Conservation (phyloP, 2,113 vertebrate genomes). For the Pachypanchax playfairii region DNA sequence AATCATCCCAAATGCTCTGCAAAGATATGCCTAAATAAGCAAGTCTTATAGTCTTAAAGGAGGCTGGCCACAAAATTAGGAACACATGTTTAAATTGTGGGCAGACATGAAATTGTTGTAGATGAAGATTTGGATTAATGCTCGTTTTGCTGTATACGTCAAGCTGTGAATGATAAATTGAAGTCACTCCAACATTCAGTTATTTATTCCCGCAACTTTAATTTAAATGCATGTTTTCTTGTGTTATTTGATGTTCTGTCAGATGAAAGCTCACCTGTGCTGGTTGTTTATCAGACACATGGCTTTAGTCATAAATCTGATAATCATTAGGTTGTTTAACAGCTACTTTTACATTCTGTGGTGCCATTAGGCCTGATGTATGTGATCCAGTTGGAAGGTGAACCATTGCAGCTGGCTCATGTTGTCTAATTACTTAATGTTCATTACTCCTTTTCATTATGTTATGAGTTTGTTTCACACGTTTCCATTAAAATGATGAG, state of each 20-base stretch:
- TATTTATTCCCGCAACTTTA: too few species aligned
- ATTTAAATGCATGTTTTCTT: slow-evolving; percentile 13
- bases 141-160: too few species aligned
- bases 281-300: slow-evolving; percentile 52
- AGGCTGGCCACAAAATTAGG: neutral
- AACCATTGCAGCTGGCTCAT: slow-evolving; percentile 9
- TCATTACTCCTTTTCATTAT: neutral
- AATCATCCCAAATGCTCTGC: neutral
- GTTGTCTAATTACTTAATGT: slow-evolving; percentile 30
- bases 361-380: slow-evolving; percentile 54
- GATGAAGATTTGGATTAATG: too few species aligned
- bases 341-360: slow-evolving; percentile 51
- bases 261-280: slow-evolving; percentile 38
- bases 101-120: too few species aligned
- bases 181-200: too few species aligned
- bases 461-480: neutral
- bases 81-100: neutral
- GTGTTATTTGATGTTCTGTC: slow-evolving; percentile 52
- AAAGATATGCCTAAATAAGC: neutral
- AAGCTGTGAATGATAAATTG: too few species aligned
- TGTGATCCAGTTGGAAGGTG: slow-evolving; percentile 32
- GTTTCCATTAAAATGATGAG: slow-evolving; percentile 16
- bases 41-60: neutral
- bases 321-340: slow-evolving; percentile 65
- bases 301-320: slow-evolving; percentile 60